phyloP scores from a whole-genome alignment of 2,797 vertebrate species.

The Alca torda region DNA sequence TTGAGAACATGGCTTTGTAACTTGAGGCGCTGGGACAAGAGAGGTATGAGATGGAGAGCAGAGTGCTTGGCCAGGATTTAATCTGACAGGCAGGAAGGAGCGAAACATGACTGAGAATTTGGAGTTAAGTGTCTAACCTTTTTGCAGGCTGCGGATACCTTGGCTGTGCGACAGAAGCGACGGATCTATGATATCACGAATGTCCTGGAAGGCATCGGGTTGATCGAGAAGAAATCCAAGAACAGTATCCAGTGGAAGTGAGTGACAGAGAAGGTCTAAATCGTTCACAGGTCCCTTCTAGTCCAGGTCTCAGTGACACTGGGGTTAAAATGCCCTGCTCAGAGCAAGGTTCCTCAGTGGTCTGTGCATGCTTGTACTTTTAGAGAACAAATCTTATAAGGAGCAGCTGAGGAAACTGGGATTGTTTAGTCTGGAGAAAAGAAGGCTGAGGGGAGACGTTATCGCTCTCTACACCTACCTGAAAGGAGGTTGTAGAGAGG shows the following conservation, averaged over 20 bases:
- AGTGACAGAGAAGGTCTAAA: constrained; percentile 66
- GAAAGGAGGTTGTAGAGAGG: neutral
- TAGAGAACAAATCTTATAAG: neutral
- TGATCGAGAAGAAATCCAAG: constrained; percentile 99
- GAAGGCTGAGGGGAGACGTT: neutral
- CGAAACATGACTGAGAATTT: neutral
- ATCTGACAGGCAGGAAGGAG: neutral
- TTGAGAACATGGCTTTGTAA: neutral
- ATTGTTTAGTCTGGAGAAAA: neutral
- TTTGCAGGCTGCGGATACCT: constrained; percentile 92
- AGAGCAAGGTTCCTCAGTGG: neutral
- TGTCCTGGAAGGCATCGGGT: constrained; percentile 94
- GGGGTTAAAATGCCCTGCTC: neutral
- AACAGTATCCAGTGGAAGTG: constrained; percentile 99
- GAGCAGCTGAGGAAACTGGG: neutral
- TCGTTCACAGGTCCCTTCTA: neutral
- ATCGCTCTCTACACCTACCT: neutral
- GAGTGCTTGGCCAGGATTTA: neutral
- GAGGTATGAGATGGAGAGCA: neutral
- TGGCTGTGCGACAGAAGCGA: constrained; percentile 96
- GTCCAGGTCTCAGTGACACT: neutral
- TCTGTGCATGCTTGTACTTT: neutral
- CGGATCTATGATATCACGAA: constrained; percentile 99
- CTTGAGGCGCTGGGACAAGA: neutral
- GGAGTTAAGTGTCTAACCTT: neutral